These are phyloP conservation scores for Acanthococcus lagerstroemiae DNA, from an alignment of 2,888 invertebrate species.

Conservation along the genomic window DNA sequence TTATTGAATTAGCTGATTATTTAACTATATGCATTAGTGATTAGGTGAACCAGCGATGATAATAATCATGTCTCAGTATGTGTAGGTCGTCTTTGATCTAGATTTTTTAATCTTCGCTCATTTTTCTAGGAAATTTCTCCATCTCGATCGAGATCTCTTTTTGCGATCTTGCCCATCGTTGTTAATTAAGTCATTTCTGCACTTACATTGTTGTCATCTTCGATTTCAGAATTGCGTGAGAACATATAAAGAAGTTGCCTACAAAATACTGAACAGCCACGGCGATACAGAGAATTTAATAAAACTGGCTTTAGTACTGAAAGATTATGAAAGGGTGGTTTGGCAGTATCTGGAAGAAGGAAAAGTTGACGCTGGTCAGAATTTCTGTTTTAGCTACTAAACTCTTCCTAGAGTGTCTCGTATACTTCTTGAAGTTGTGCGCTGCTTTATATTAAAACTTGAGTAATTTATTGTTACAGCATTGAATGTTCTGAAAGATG, in stretches of 20 bases:
- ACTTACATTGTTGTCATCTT: background rate
- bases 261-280: slow-evolving; percentile 84
- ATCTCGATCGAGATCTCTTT: too few species aligned
- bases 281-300: slow-evolving; percentile 87
- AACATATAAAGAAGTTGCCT: slow-evolving; percentile 71
- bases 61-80: too few species aligned
- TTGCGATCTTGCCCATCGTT: too few species aligned
- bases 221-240: slow-evolving; percentile 59
- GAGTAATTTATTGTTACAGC: slow-evolving; percentile 49
- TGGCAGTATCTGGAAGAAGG: slow-evolving; percentile 74
- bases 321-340: slow-evolving; percentile 86
- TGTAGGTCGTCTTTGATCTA: background rate
- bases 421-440: background rate
- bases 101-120: background rate
- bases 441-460: background rate
- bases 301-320: slow-evolving; percentile 74
- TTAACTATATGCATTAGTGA: too few species aligned
- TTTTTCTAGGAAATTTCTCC: background rate
- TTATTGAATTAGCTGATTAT: too few species aligned
- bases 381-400: background rate
- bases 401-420: background rate
- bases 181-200: background rate
- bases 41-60: too few species aligned
- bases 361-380: slow-evolving; percentile 34
- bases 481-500: slow-evolving; percentile 61